phyloP scores from a whole-genome alignment of 2,113 vertebrate species.

The Tichodroma muraria region DNA sequence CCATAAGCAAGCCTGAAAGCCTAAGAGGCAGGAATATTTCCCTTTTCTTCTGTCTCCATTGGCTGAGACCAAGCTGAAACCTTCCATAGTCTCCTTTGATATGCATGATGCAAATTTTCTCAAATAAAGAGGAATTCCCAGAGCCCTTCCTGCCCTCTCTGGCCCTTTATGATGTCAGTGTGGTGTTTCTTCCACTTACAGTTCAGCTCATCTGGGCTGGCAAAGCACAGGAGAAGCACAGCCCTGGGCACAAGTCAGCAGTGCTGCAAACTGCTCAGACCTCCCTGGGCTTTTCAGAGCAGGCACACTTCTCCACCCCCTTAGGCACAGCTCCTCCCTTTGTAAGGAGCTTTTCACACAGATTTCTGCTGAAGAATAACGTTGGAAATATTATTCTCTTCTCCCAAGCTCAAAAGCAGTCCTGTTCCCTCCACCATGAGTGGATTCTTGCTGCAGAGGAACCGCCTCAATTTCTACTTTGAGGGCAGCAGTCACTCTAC shows the following conservation, averaged over 20 bases:
- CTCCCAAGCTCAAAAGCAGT: background rate
- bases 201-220: background rate
- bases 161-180: background rate
- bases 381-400: background rate
- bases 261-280: background rate
- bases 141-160: background rate
- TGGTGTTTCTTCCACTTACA: background rate
- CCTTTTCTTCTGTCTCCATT: background rate
- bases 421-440: background rate
- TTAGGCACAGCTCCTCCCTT: background rate
- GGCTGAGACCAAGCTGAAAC: background rate
- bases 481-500: background rate
- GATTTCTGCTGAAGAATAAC: background rate
- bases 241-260: background rate
- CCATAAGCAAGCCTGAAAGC: background rate
- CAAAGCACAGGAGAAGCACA: background rate
- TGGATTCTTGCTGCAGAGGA: background rate
- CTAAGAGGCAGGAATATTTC: background rate
- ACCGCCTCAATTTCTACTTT: background rate
- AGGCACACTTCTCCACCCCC: background rate
- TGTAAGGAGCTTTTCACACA: background rate
- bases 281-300: background rate
- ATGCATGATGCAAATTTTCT: background rate
- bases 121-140: background rate
- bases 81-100: background rate